Percentiles rank a stretch among this genome's conserved stretches.
Conservation (phyloP, 2,797 vertebrate genomes). For the Coranthus polyacanthus region DNA sequence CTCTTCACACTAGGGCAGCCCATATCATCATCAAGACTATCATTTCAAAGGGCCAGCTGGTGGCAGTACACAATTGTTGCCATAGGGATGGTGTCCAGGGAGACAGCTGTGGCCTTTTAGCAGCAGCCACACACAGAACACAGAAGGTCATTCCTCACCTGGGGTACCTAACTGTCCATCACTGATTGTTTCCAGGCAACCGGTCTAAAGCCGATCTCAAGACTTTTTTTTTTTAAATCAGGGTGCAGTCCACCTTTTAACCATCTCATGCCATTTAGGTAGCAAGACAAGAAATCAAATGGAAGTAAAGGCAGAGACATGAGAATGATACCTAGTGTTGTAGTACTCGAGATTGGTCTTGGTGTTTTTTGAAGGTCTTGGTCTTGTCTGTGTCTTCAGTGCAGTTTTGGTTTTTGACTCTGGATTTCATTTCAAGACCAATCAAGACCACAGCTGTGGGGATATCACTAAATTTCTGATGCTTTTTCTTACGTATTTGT, state of each 20-base stretch:
- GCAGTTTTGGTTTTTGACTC: too few species aligned
- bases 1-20: conserved; percentile 61
- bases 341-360: too few species aligned
- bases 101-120: conserved; percentile 81
- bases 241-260: conserved; percentile 22
- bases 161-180: conserved; percentile 76
- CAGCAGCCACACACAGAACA: conserved; percentile 65
- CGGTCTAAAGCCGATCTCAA: conserved; percentile 17
- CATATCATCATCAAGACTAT: conserved; percentile 66
- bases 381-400: too few species aligned
- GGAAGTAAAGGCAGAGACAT: neutral
- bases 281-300: conserved; percentile 20
- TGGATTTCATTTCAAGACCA: too few species aligned
- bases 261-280: conserved; percentile 28
- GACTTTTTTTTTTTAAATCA: conserved; percentile 18
- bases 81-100: conserved; percentile 77
- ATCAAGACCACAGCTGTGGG: too few species aligned
- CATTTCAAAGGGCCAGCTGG: conserved; percentile 59
- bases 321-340: neutral
- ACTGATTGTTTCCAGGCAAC: conserved; percentile 81
- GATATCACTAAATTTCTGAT: too few species aligned
- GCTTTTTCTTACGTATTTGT: too few species aligned
- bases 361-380: too few species aligned
- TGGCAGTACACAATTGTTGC: conserved; percentile 72
- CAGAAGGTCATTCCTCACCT: conserved; percentile 84